Conservation (phyloP, 2,888 invertebrate genomes). For the Bibio marci region DNA sequence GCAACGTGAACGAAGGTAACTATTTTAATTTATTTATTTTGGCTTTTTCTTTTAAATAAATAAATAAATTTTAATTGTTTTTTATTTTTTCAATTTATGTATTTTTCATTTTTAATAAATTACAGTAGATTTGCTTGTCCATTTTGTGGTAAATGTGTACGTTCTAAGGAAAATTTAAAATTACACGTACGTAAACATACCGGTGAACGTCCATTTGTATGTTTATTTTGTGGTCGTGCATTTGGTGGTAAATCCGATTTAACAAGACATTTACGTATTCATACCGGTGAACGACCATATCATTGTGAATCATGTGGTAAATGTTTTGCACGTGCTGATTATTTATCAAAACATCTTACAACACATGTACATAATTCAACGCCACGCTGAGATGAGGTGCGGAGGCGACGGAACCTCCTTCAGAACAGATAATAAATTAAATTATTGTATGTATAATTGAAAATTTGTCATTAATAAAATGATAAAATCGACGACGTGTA, state of each 20-base stretch:
- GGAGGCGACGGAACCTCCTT: slow-evolving; percentile 30
- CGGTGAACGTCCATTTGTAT: slow-evolving; percentile 80
- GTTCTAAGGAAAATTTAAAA: slow-evolving; percentile 76
- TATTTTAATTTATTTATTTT: not conserved
- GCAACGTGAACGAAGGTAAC: slow-evolving; percentile 44
- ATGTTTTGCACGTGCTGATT: slow-evolving; percentile 79
- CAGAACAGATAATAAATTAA: slow-evolving; percentile 28
- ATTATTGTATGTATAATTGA: no score
- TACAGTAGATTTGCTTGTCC: slow-evolving; percentile 58
- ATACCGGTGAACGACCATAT: slow-evolving; percentile 78
- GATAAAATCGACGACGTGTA: no score
- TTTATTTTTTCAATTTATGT: not conserved
- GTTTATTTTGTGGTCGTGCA: slow-evolving; percentile 73
- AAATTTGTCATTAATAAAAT: no score
- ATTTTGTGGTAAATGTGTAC: slow-evolving; percentile 77
- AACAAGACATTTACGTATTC: slow-evolving; percentile 71
- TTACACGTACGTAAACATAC: slow-evolving; percentile 74
- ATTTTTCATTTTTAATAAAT: not conserved
- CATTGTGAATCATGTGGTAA: slow-evolving; percentile 86
- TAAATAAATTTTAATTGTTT: slow-evolving; percentile 7
- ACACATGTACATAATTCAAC: slow-evolving; percentile 71
- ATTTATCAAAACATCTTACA: slow-evolving; percentile 77
- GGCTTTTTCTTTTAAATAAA: not conserved
- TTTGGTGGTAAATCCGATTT: slow-evolving; percentile 80
- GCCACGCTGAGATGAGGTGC: slow-evolving; percentile 34